Base-by-base conservation (phyloP, 2,113 vertebrate genomes). In the Bungarus multicinctus region DNA sequence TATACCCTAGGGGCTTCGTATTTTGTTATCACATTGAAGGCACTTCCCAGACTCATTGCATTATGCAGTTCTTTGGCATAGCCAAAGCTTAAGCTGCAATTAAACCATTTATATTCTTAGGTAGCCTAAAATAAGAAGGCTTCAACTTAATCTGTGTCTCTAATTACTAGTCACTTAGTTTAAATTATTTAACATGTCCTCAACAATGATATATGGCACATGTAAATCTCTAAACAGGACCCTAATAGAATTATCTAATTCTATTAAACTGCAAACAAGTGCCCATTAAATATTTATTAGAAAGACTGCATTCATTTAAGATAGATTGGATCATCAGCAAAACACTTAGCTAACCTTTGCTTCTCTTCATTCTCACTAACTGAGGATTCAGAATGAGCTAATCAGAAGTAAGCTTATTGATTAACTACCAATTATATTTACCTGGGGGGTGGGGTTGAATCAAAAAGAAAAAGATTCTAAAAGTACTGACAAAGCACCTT, bases 201-300 rank as follows among this genome's bases (percentile, higher is more conserved):
- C 94, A 0, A 89, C 93, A 94, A 95, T 97, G 96, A 98, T 97
- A 91, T 97, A 98, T 97, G 95, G 97, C 94, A 96, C 95, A 94
- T 96, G 94, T 96, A 97, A 95, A 95, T 96, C 94, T 97, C 96
- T 94, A 96, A 98, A 97, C 96, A 97, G 96, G 94, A 96, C 95
- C 95, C 96, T 97, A 97, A 98, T 97, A 97, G 97, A 98, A 97
- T 98, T 98, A 98, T 96, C 97, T 97, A 98, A 97, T 98, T 98
- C 97, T 97, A 98, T 98, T 98, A 97, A 98, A 97, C 95, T 96
- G 96, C 96, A 97, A 97, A 98, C 96, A 98, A 97, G 94, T 96
- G 95, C 0, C 94, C 93, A 96, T 98, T 97, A 98, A 98, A 96
- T 97, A 98, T 98, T 98, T 98, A 97, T 97, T 97, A 97, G 95